phyloP scores from a whole-genome alignment of 2,113 vertebrate genomes.

The Canis aureus region DNA sequence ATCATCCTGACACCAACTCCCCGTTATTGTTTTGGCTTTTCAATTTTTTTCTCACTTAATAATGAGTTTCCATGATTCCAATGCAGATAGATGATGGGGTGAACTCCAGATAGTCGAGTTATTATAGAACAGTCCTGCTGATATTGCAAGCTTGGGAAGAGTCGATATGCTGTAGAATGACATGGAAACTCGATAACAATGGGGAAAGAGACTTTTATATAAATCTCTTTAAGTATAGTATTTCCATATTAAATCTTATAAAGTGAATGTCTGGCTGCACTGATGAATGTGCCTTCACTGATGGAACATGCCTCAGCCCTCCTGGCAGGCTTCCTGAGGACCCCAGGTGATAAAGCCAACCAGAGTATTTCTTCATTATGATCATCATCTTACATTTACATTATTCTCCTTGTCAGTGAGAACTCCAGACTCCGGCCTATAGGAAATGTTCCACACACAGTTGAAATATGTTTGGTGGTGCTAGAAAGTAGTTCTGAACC shows the following conservation, averaged over 20 bases:
- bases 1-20: conserved; percentile 49
- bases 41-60: background rate
- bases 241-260: conserved; percentile 75
- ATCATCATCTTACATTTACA: background rate
- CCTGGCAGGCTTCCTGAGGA: conserved; percentile 40
- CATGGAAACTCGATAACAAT: conserved; percentile 63
- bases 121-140: conserved; percentile 74
- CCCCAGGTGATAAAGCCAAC: background rate
- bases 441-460: background rate
- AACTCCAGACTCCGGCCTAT: background rate
- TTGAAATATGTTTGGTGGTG: background rate
- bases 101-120: conserved; percentile 67
- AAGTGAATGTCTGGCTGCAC: background rate
- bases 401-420: conserved; percentile 45
- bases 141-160: conserved; percentile 63
- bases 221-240: conserved; percentile 67
- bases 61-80: conserved; percentile 79
- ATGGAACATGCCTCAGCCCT: background rate
- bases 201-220: conserved; percentile 67
- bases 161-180: conserved; percentile 67
- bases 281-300: conserved; percentile 29
- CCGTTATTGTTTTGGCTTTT: conserved; percentile 63
- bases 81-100: conserved; percentile 52
- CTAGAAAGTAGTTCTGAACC: background rate
- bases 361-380: conserved; percentile 51